These are phyloP conservation scores for Gisinianus flammeolus DNA, from an alignment of 2,888 invertebrate species.

Conservation along the genomic window DNA sequence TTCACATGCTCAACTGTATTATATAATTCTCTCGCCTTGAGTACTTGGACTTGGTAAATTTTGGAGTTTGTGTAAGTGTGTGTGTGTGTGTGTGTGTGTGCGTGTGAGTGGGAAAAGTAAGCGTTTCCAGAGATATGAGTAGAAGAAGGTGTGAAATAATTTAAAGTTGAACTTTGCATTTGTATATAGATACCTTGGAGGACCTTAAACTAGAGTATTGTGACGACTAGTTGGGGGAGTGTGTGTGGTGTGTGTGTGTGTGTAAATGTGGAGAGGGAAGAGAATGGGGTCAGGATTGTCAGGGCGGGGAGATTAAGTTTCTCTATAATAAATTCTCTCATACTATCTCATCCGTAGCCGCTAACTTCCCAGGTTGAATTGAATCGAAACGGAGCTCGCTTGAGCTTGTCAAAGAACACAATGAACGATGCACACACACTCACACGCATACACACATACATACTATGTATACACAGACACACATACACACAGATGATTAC, in stretches of 20 bases:
- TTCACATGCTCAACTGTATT: not conserved
- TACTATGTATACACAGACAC: too few relatives aligned
- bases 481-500: not conserved
- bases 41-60: not conserved
- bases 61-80: not conserved
- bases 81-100: not conserved
- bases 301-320: conserved; percentile 25
- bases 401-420: not conserved
- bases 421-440: not conserved
- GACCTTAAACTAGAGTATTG: not conserved
- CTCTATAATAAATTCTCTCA: conserved; percentile 19
- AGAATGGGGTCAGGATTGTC: conserved; percentile 29
- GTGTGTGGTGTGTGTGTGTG: not conserved
- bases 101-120: not conserved
- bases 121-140: not conserved
- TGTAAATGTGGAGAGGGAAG: not conserved
- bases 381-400: not conserved
- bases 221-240: not conserved
- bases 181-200: not conserved
- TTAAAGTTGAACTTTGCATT: not conserved
- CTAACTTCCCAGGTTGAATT: not conserved
- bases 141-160: not conserved
- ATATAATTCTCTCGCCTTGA: not conserved
- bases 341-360: conserved; percentile 16
- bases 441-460: too few relatives aligned